phyloP scores from a whole-genome alignment of 2,888 invertebrate species.

The Agapostemon virescens region DNA sequence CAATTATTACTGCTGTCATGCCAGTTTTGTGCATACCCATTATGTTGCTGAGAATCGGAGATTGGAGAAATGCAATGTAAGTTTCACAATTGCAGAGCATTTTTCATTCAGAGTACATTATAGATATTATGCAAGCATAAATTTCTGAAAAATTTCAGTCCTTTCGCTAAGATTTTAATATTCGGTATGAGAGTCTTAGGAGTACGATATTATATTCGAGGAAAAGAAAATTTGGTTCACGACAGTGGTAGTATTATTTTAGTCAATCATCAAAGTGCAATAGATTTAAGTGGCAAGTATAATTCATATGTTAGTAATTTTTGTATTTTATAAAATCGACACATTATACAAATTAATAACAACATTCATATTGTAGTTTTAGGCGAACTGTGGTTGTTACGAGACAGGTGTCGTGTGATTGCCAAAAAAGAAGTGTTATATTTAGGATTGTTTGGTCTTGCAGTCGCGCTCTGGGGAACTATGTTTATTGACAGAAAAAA shows the following conservation, averaged over 20 bases:
- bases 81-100: neutral
- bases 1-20: accelerated
- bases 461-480: neutral
- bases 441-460: neutral
- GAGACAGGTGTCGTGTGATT: neutral
- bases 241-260: neutral
- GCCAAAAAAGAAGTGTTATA: neutral
- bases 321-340: neutral
- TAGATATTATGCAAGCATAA: neutral
- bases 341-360: neutral
- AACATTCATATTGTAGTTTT: neutral
- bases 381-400: neutral
- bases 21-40: neutral
- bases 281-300: constrained; percentile 2
- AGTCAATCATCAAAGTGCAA: neutral
- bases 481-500: neutral
- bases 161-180: neutral
- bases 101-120: neutral
- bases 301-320: neutral
- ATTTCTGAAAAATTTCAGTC: neutral
- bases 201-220: neutral
- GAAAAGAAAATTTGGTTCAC: neutral
- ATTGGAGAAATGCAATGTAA: constrained; percentile 2
- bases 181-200: neutral
- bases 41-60: neutral